Evolutionary conservation across 2,797 vertebrate genomes (phyloP).

Genomic region (Chaetodon trifasciatus): DNA sequence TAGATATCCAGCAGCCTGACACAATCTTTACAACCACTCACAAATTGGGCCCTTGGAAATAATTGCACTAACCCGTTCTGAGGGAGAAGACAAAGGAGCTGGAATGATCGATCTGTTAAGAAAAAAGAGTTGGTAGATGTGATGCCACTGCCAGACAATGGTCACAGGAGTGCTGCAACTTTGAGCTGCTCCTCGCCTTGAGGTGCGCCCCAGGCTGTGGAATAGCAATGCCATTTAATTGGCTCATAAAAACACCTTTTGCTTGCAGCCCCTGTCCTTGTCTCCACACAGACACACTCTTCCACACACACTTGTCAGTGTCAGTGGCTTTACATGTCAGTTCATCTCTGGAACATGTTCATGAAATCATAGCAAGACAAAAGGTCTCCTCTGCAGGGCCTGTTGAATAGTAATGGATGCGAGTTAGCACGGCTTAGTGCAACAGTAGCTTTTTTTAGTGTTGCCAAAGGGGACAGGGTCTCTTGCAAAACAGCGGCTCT

Average conservation of each 20-base stretch:
- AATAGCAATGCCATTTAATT: slow-evolving; percentile 87
- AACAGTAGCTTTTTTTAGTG: slow-evolving; percentile 75
- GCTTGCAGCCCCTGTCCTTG: slow-evolving; percentile 72
- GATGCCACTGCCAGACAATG: slow-evolving; percentile 78
- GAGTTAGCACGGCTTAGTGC: slow-evolving; percentile 82
- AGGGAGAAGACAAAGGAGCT: slow-evolving; percentile 78
- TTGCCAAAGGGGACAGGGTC: slow-evolving; percentile 81
- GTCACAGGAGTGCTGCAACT: slow-evolving; percentile 80
- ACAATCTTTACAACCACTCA: slow-evolving; percentile 62
- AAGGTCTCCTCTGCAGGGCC: slow-evolving; percentile 82
- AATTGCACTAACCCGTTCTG: slow-evolving; percentile 73
- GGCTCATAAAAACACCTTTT: slow-evolving; percentile 87
- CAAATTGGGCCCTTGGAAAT: slow-evolving; percentile 81
- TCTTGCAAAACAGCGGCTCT: slow-evolving; percentile 71
- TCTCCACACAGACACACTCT: slow-evolving; percentile 48
- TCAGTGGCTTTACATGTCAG: slow-evolving; percentile 74
- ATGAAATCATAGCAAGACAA: slow-evolving; percentile 81
- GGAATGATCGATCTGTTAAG: slow-evolving; percentile 82
- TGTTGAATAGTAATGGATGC: slow-evolving; percentile 84
- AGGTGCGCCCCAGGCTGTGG: slow-evolving; percentile 84
- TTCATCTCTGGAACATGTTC: slow-evolving; percentile 76
- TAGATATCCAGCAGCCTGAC: slow-evolving; percentile 66
- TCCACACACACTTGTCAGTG: slow-evolving; percentile 64
- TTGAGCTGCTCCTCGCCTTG: slow-evolving; percentile 81
- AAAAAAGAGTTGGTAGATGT: slow-evolving; percentile 61